Conservation (phyloP, 2,113 vertebrate genomes). For the Anhinga rufa region DNA sequence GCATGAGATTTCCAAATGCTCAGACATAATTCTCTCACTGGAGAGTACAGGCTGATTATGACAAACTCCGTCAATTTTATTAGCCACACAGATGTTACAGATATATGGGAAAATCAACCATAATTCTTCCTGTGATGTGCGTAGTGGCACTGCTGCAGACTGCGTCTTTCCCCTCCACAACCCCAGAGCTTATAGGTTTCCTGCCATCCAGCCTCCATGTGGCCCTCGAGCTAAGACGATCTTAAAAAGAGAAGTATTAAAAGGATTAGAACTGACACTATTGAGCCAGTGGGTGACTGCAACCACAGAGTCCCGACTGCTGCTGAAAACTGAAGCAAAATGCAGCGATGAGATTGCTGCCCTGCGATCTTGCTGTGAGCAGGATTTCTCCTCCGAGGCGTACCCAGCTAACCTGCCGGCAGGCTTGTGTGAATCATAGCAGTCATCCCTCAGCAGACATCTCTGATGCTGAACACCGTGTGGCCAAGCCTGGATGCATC, state of each 20-base stretch:
- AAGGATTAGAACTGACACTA: slow-evolving; percentile 23
- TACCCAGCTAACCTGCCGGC: neutral
- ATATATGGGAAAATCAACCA: slow-evolving; percentile 39
- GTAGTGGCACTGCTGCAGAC: neutral
- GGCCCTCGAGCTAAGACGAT: neutral
- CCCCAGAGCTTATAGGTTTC: slow-evolving; percentile 11
- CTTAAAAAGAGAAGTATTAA: slow-evolving; percentile 25
- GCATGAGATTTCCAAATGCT: slow-evolving; percentile 43
- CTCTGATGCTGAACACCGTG: neutral
- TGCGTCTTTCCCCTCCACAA: neutral
- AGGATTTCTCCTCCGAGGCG: fast-evolving
- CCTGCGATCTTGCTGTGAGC: fast-evolving
- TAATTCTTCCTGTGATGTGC: slow-evolving; percentile 39
- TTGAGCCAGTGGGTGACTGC: neutral
- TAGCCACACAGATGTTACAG: slow-evolving; percentile 60
- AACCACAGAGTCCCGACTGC: neutral
- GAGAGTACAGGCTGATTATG: slow-evolving; percentile 48
- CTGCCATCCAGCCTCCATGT: neutral
- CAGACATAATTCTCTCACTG: slow-evolving; percentile 36
- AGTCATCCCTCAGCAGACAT: fast-evolving
- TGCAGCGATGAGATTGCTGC: neutral
- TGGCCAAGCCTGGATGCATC: neutral
- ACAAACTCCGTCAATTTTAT: slow-evolving; percentile 61
- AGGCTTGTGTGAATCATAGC: neutral
- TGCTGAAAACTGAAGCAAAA: neutral